These are phyloP conservation scores for Salvelinus namaycush DNA, from an alignment of 2,113 vertebrate species.

Conservation along the genomic window DNA sequence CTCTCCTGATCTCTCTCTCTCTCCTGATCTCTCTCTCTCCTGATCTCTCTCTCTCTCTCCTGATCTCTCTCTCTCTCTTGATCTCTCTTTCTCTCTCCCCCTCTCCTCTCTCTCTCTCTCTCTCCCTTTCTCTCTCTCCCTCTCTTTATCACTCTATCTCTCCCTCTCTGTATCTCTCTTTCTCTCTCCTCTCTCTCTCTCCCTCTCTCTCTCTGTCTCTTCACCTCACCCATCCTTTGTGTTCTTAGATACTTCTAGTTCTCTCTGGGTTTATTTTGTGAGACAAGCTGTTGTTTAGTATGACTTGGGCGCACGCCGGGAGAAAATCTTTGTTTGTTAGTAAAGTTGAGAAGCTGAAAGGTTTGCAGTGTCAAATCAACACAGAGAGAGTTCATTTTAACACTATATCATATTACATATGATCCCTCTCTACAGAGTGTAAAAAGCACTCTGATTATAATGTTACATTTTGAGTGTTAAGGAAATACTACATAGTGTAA, in stretches of 20 bases:
- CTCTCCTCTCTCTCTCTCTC: not conserved
- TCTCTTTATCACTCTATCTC: not conserved
- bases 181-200: not conserved
- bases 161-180: too few relatives aligned
- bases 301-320: conserved; percentile 56
- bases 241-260: too few relatives aligned
- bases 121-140: not conserved
- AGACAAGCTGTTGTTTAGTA: conserved; percentile 71
- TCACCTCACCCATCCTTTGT: conserved; percentile 44
- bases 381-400: too few relatives aligned
- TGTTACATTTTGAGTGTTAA: too few relatives aligned
- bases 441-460: too few relatives aligned
- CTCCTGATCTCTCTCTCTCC: not conserved
- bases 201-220: too few relatives aligned
- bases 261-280: conserved; percentile 33
- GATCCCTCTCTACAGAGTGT: too few relatives aligned
- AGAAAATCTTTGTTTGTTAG: conserved; percentile 56
- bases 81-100: too few relatives aligned
- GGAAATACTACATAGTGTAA: too few relatives aligned
- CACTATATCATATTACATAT: not conserved
- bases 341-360: conserved; percentile 40
- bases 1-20: not conserved
- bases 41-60: not conserved
- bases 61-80: not conserved
- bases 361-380: too few relatives aligned